Percentiles rank a stretch among this genome's conserved stretches.
phyloP scores from a whole-genome alignment of 2,888 invertebrate species.

The Melitaea athalia region DNA sequence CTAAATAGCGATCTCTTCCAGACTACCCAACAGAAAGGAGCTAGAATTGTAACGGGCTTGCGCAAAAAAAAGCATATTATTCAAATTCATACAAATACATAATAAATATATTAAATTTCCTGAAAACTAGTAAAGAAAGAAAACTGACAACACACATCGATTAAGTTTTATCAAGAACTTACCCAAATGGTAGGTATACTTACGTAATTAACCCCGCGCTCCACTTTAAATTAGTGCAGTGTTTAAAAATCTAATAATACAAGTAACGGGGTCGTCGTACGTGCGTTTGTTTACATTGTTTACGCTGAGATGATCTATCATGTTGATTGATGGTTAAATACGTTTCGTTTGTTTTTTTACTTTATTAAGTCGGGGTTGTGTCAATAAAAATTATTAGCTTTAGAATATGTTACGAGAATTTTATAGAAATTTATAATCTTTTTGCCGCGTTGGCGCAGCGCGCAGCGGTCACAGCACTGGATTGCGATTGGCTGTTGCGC shows the following conservation, averaged over 20 bases:
- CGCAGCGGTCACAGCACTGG: too few species aligned
- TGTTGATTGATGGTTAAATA: constrained; percentile 62
- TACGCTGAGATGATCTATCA: constrained; percentile 56
- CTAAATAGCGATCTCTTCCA: too few species aligned
- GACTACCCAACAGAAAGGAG: too few species aligned
- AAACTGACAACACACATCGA: too few species aligned
- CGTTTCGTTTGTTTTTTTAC: constrained; percentile 57
- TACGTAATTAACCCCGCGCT: constrained; percentile 22
- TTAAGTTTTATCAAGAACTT: background rate
- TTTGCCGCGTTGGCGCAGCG: too few species aligned
- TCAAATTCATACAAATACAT: too few species aligned
- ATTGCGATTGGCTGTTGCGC: too few species aligned
- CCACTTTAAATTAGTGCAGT: constrained; percentile 27
- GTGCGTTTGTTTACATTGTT: constrained; percentile 44
- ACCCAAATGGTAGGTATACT: constrained; percentile 2
- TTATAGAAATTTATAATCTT: background rate
- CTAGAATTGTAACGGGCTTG: too few species aligned
- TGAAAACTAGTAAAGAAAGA: too few species aligned
- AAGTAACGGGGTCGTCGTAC: constrained; percentile 54
- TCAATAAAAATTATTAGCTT: constrained; percentile 10
- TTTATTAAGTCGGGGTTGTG: constrained; percentile 38
- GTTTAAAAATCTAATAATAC: constrained; percentile 57
- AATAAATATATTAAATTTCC: too few species aligned
- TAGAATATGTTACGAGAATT: background rate
- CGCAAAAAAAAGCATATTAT: too few species aligned